Evolutionary conservation across 2,888 invertebrate genomes (phyloP), one percentile per base, ranked within the genome.

Genomic region (Mongoloraphidia duomilia): DNA sequence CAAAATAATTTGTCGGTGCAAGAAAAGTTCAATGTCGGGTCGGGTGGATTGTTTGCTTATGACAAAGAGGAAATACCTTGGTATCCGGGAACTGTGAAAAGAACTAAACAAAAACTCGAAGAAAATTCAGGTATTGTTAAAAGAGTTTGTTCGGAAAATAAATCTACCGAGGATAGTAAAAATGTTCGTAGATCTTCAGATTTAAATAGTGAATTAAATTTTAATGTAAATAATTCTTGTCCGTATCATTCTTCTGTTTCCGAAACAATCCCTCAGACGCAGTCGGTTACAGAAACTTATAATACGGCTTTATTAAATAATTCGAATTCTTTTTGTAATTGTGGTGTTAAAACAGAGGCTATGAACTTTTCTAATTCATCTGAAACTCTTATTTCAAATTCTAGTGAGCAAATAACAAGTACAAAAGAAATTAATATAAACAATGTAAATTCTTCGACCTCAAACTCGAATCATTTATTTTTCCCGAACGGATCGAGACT

Each of bases 61-160:
- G 71, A 73, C 54, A 74, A 72, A 54, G 76, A 78, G 57, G 77
- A 77, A 52, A 75, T 79, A 56, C 78, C 80, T 36, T 77, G 80
- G 76, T 73, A 76, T 63, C 73, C 77, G 1, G 82, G 85, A 3
- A 82, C 80, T 0, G 83, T 85, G 1, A 80, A 77, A 60, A 71
- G 80, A 55, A 80, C 80, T 14, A 80, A 80, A 60, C 79, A 80
- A 58, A 80, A 80, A 57, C 66, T 83, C 26, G 83, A 84, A 60
- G 78, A 80, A 57, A 68, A 64, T 46, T 65, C 63, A n/a, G 63
- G 61, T 2, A 70, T 68, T 35, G 63, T 63, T 33, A 66, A 56
- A 48, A 55, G 48, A 12, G 64, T 65, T 39, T 65, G 64, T 48
- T 64, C 56, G 1, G 64, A 63, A 2, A 59, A 59, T 9, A 61